A percentile compares a stretch with the other conserved stretches of the same genome.
Conservation (phyloP, 2,888 invertebrate genomes). For the Pachliopta kotzebuea region DNA sequence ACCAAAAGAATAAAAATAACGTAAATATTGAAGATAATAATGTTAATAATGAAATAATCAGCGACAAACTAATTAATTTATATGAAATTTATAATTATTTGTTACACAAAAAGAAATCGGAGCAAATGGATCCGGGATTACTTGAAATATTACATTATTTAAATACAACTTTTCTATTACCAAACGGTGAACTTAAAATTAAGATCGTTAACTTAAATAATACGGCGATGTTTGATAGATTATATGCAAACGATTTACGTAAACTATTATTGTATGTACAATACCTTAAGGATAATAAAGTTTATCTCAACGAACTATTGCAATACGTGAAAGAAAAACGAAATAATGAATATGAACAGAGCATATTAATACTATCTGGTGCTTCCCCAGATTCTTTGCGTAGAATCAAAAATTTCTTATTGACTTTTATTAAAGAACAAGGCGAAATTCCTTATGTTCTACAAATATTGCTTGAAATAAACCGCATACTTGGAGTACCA, state of each 20-base stretch:
- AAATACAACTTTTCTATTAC: slow-evolving; percentile 13
- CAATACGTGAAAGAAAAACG: slow-evolving; percentile 4
- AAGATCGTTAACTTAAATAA: slow-evolving; percentile 1
- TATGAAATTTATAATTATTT: slow-evolving; percentile 18
- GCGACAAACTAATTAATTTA: slow-evolving; percentile 13
- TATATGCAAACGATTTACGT: slow-evolving; percentile 1
- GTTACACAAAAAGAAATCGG: slow-evolving; percentile 1
- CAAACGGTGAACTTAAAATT: slow-evolving; percentile 17
- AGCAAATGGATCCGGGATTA: slow-evolving; percentile 1
- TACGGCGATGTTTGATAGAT: background rate
- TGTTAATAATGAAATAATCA: background rate
- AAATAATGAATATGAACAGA: background rate
- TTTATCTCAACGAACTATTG: background rate
- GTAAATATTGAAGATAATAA: background rate
- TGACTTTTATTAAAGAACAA: slow-evolving; percentile 8
- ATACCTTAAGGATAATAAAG: slow-evolving; percentile 3
- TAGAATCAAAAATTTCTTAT: slow-evolving; percentile 22
- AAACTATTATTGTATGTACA: slow-evolving; percentile 10
- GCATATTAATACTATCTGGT: background rate
- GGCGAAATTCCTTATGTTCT: slow-evolving; percentile 10
- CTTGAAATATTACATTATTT: slow-evolving; percentile 8
- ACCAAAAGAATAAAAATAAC: background rate
- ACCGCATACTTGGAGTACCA: slow-evolving; percentile 10
- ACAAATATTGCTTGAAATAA: slow-evolving; percentile 12
- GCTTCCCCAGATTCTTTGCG: slow-evolving; percentile 1